phyloP scores from a whole-genome alignment of 2,113 vertebrate species.

The Mustelus asterias region DNA sequence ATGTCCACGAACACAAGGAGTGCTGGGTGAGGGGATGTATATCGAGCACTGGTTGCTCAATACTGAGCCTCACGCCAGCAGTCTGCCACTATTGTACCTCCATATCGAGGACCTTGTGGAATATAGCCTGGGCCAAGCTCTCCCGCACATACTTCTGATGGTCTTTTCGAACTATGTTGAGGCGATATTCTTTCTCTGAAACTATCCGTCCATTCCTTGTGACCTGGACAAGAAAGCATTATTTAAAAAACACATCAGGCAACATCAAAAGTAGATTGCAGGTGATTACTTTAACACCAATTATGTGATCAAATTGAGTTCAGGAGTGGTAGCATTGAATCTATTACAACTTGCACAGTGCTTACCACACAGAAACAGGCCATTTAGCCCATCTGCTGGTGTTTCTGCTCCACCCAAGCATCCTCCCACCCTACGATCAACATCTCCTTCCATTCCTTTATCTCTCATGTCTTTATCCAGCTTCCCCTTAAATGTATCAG shows the following conservation, averaged over 20 bases:
- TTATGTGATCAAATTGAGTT: neutral
- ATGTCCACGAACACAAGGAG: neutral
- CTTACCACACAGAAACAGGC: neutral
- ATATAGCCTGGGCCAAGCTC: constrained; percentile 75
- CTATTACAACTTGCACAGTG: neutral
- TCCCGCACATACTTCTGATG: constrained; percentile 69
- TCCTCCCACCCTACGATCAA: no score
- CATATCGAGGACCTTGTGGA: constrained; percentile 78
- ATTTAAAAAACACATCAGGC: neutral
- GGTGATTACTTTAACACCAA: neutral
- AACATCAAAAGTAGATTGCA: neutral
- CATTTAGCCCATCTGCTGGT: neutral
- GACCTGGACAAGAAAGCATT: constrained; percentile 59
- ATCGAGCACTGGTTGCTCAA: neutral
- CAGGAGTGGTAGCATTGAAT: neutral
- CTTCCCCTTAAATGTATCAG: neutral
- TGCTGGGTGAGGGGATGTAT: neutral
- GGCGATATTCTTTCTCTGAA: constrained; percentile 78
- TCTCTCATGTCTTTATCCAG: neutral
- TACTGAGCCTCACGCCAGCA: neutral
- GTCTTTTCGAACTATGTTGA: constrained; percentile 66
- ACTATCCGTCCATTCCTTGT: constrained; percentile 82
- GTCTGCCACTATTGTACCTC: constrained; percentile 61
- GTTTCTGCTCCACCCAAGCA: neutral
- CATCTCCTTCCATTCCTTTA: neutral